Evolutionary conservation across 2,888 invertebrate genomes (phyloP), one percentile per base, ranked within the genome.

Genomic region (Apodemia mormo): DNA sequence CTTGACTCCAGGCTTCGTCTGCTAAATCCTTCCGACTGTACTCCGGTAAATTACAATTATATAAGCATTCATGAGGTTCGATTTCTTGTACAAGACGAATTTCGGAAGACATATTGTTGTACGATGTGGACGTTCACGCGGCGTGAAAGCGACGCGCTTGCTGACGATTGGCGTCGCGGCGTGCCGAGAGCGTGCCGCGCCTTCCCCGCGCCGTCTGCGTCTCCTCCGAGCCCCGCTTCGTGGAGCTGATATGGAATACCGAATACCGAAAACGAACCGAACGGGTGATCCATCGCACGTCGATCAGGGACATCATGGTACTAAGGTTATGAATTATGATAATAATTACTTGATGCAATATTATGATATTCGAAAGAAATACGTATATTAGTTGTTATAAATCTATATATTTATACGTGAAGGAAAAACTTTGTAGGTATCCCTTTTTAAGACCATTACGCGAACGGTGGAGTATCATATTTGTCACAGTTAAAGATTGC

Each of bases 21-120:
- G 77, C 74, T 64, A 80, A 71, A 66, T 83, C 83, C 69, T 83
- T 83, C 14, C 81, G 77, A 69, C 80, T 82, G 67, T 83, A 83
- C 56, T 81, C 82, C 3, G 81, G 81, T 54, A 82, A 43, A 66
- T 75, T 76, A 65, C 73, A 79, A 68, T 83, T 82, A 69, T 83
- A 83, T 9, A 83, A 74, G 64, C 79, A 80, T 67, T 79, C 81
- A 66, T 77, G 74, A 70, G 81, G 78, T 68, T 83, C 77, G 49
- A 83, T 81, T 71, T 82, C 80, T 66, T 77, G 73, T 22, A 83
- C 80, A 12, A 83, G 72, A 68, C 76, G 77, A 69, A 83, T 77
- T 79, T 82, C 82, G 58, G 77, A 74, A 10, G 82, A 75, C 81
- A 82, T 82, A 69, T 68, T 74, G 40, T 43, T 30, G 45, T n/a